Percentiles rank a stretch among this genome's conserved stretches.
Evolutionary conservation across 2,888 invertebrate species (phyloP).

Genomic region (Esperia sulphurella): DNA sequence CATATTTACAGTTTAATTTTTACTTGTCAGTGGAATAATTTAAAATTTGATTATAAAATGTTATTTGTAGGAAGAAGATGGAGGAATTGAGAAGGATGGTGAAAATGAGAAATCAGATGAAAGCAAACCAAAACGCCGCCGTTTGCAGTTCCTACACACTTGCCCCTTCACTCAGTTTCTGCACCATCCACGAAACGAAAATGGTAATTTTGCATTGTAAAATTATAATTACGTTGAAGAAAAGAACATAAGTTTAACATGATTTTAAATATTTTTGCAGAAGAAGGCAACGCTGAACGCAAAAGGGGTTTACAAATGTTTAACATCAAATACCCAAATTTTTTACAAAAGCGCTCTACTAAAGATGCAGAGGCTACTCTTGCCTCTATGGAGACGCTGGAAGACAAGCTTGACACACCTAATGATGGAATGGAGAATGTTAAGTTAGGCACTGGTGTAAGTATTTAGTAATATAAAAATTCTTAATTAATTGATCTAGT

Average conservation of each 20-base stretch:
- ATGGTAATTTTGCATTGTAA: slow-evolving; percentile 31
- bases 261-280: slow-evolving; percentile 19
- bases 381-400: slow-evolving; percentile 90
- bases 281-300: slow-evolving; percentile 28
- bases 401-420: slow-evolving; percentile 84
- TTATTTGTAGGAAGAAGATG: slow-evolving; percentile 53
- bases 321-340: slow-evolving; percentile 65
- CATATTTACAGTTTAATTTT: no score
- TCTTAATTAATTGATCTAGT: no score
- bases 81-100: slow-evolving; percentile 54
- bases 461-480: slow-evolving; percentile 14
- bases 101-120: slow-evolving; percentile 62
- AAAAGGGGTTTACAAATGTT: slow-evolving; percentile 28
- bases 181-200: slow-evolving; percentile 51
- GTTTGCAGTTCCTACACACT: slow-evolving; percentile 60
- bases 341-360: slow-evolving; percentile 77
- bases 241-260: background rate
- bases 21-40: no score
- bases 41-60: background rate
- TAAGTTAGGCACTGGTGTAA: slow-evolving; percentile 79
- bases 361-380: slow-evolving; percentile 83
- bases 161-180: slow-evolving; percentile 62
- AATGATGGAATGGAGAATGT: slow-evolving; percentile 88
- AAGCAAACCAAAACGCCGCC: slow-evolving; percentile 52
- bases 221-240: background rate